Base-by-base conservation (phyloP, 2,797 vertebrate species). In the Masticophis lateralis region DNA sequence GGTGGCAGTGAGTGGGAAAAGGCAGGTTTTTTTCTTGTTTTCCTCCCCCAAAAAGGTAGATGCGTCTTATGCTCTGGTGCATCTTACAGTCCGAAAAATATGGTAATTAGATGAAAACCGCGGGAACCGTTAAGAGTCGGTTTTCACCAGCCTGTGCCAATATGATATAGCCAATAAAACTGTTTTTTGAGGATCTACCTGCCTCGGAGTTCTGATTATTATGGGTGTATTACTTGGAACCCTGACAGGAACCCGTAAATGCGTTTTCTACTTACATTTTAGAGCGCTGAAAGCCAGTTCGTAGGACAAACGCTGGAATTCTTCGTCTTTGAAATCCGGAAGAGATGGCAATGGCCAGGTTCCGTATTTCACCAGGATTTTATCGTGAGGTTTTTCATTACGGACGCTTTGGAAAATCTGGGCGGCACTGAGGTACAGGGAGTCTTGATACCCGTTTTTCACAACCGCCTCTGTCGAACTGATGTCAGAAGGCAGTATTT, bases 241-340 rank as follows among this genome's bases (percentile, higher is more conserved):
- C 16, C 56, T 57, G 56, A 57, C 16, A 5, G 53, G 37, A 37
- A 37, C 37, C 37, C 94, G 47, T 60, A 83, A 12, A 47, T 11
- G 4, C 20, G 0, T 69, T 90, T n/a, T 28, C 90, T 96, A 98
- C 99, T 99, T 97, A 99, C 99, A 99, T 97, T 99, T 99, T 4
- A 99, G 97, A 43, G 98, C 94, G 93, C 47, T 99, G 98, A 99
- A 99, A 61, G 98, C 98, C 91, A 99, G 93, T 91, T 99, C 98
- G 0, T 98, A 99, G 59, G 98, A 98, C 3, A 88, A 32, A 0
- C 93, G 97, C 83, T 96, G 97, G 27, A 96, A 95, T 86, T 94
- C 94, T 47, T 98, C 97, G 69, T 98, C 98, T 95, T 97, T 97
- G 60, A 97, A 94, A 89, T 96, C 90, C 8, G 97, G 89, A 56